Conservation (phyloP, 30 jellyfish, hydroid and myxozoan genomes). For the Turritopsis dohrnii region DNA sequence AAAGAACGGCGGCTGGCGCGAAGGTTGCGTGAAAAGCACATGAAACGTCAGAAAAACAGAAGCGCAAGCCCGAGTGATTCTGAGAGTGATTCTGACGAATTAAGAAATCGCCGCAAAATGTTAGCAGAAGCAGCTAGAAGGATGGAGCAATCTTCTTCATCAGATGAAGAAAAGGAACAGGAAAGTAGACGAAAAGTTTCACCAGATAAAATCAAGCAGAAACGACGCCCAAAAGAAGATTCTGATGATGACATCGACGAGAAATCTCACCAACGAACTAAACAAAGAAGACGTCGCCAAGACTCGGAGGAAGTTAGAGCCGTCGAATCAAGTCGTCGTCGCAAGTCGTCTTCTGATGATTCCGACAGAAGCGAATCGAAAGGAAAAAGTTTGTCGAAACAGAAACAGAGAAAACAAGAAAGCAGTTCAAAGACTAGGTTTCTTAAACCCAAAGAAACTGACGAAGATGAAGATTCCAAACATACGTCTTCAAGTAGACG, state of each 20-base stretch:
- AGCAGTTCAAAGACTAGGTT: background rate
- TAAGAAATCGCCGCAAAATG: conserved; percentile 12
- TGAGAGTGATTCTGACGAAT: background rate
- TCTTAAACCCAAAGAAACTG: background rate
- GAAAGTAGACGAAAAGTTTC: background rate
- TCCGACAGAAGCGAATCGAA: background rate
- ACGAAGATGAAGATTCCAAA: background rate
- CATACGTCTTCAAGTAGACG: background rate
- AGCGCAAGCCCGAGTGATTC: background rate
- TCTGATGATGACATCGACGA: conserved; percentile 13
- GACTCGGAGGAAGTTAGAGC: conserved; percentile 3
- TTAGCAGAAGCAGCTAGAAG: conserved; percentile 27
- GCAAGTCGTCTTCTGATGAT: background rate
- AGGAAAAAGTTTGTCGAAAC: background rate
- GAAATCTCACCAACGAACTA: background rate
- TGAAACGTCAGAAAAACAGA: conserved; percentile 6
- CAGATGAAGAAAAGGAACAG: background rate
- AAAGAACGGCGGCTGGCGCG: conserved; percentile 18
- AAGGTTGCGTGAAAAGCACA: conserved; percentile 7
- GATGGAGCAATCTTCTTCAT: conserved; percentile 22
- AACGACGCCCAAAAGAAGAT: background rate
- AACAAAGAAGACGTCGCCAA: background rate
- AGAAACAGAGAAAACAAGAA: background rate
- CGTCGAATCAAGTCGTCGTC: background rate
- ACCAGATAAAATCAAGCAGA: background rate